Evolutionary conservation across 2,113 vertebrate genomes (phyloP).

Genomic region (Brachionichthys hirsutus): DNA sequence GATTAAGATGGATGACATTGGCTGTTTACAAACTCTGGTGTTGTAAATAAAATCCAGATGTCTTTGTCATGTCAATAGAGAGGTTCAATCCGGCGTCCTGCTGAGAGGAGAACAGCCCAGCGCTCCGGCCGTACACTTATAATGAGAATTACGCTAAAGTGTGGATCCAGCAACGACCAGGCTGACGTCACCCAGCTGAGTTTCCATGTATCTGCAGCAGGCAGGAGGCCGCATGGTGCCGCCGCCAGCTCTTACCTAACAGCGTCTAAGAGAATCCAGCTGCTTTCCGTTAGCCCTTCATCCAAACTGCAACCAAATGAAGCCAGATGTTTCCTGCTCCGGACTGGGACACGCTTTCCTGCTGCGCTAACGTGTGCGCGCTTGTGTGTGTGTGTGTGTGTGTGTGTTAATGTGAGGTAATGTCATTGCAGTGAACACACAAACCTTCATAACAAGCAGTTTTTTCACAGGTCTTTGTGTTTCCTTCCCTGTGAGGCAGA

Average conservation of each 20-base stretch:
- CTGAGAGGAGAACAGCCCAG: too few relatives aligned
- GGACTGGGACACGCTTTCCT: too few relatives aligned
- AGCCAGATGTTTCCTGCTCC: constrained; percentile 64
- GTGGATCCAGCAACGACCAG: background rate
- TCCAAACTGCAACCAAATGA: constrained; percentile 34
- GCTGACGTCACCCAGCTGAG: background rate
- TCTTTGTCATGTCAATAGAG: too few relatives aligned
- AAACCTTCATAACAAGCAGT: background rate
- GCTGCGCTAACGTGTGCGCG: constrained; percentile 9
- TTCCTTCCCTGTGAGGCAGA: background rate
- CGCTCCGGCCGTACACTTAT: background rate
- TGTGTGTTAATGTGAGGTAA: constrained; percentile 32
- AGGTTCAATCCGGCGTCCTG: too few relatives aligned
- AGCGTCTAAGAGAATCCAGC: constrained; percentile 41
- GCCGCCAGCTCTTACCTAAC: constrained; percentile 28
- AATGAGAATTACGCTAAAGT: constrained; percentile 3
- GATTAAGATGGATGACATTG: too few relatives aligned
- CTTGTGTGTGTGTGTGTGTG: constrained; percentile 14
- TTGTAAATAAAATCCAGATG: too few relatives aligned
- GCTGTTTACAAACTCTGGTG: too few relatives aligned
- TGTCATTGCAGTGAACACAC: constrained; percentile 11
- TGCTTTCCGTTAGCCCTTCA: constrained; percentile 24
- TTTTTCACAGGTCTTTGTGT: constrained; percentile 1
- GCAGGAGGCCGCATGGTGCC: background rate
- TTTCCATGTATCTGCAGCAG: constrained; percentile 20